Evolutionary conservation across 2,113 vertebrate genomes (phyloP).

Genomic region (Choloepus hoffmanni): DNA sequence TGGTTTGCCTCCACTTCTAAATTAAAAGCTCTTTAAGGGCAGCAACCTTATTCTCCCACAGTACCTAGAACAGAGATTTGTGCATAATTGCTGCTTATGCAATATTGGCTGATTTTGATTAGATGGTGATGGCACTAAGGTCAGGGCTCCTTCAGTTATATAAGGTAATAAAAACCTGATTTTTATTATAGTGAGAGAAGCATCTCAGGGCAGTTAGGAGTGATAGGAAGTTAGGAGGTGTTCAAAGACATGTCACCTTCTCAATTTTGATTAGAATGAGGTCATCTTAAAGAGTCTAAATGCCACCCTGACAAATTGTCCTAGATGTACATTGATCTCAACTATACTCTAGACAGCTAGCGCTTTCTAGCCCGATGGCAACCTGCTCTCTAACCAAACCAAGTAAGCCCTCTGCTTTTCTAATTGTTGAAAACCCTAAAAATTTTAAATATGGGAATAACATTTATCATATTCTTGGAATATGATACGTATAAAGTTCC

Average conservation of each 20-base stretch:
- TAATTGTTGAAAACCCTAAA: neutral
- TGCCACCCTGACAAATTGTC: neutral
- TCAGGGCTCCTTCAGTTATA: neutral
- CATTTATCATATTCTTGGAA: neutral
- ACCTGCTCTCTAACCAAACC: slow-evolving; percentile 29
- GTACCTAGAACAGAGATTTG: neutral
- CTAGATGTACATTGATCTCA: neutral
- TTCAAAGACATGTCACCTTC: neutral
- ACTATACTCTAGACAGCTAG: neutral
- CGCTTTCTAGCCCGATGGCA: neutral
- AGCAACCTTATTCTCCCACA: neutral
- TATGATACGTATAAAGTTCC: neutral
- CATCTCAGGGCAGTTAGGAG: neutral
- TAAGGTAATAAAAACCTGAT: neutral
- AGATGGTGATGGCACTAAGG: neutral
- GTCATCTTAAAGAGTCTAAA: neutral
- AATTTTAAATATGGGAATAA: neutral
- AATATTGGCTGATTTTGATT: slow-evolving; percentile 9
- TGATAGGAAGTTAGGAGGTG: neutral
- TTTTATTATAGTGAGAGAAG: neutral
- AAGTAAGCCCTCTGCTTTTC: neutral
- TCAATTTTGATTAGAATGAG: slow-evolving; percentile 32
- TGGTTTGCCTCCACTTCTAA: neutral
- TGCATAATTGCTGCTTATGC: neutral
- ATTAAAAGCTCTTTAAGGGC: neutral